These are phyloP conservation scores for Corvus cornix DNA, from an alignment of 2,113 vertebrate genomes.

Conservation along the genomic window DNA sequence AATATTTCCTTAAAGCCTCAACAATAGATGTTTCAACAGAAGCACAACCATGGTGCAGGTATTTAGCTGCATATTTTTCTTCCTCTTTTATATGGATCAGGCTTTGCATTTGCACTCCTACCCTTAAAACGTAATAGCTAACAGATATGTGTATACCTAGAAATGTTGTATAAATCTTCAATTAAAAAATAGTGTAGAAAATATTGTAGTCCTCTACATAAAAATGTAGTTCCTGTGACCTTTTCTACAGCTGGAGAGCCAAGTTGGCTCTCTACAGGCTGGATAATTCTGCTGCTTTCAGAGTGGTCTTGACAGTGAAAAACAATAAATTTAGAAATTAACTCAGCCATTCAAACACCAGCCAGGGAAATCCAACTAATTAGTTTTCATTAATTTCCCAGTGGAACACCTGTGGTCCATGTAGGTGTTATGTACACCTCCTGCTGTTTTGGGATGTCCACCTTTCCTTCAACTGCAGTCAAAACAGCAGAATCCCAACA, in stretches of 20 bases:
- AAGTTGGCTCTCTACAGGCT: not conserved
- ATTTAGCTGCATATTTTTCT: not conserved
- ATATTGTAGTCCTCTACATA: not conserved
- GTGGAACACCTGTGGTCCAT: not conserved
- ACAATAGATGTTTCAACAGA: not conserved
- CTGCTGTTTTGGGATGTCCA: not conserved
- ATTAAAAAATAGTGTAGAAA: not conserved
- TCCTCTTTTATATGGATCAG: not conserved
- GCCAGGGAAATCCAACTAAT: not conserved
- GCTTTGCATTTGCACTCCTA: not conserved
- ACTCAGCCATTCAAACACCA: not conserved
- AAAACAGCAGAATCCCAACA: not conserved
- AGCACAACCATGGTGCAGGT: not conserved
- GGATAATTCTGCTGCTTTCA: not conserved
- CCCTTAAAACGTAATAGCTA: not conserved
- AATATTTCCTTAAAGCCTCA: not conserved
- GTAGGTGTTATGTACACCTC: not conserved
- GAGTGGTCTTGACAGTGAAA: not conserved
- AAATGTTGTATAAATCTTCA: not conserved
- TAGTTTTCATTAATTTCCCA: not conserved
- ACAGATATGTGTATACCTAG: not conserved
- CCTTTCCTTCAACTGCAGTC: not conserved
- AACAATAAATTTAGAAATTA: not conserved
- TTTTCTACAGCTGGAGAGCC: not conserved
- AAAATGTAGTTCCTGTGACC: not conserved